Conservation (phyloP, 1,140 invertebrate genomes). For the Halictus rubicundus region DNA sequence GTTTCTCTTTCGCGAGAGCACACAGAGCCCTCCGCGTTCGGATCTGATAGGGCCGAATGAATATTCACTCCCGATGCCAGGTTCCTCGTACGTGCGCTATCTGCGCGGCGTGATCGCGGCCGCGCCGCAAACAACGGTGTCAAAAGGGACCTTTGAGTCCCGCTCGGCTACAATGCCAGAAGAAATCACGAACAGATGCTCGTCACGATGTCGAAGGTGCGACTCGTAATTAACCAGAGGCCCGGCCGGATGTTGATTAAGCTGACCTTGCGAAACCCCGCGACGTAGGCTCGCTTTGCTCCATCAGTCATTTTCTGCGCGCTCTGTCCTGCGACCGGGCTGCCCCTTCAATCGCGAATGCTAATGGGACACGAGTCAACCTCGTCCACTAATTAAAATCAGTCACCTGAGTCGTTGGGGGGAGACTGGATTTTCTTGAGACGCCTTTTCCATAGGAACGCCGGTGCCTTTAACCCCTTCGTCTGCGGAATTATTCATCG, state of each 20-base stretch:
- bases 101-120: slow-evolving; percentile 44
- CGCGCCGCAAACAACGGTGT: slow-evolving; percentile 54
- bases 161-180: slow-evolving; percentile 29
- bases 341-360: slow-evolving; percentile 5
- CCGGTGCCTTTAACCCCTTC: no score
- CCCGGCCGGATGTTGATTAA: slow-evolving; percentile 58
- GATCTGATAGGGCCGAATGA: slow-evolving; percentile 59
- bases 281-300: no score
- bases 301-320: slow-evolving; percentile 5
- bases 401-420: background rate
- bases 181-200: slow-evolving; percentile 56
- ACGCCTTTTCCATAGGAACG: background rate
- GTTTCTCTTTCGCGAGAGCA: slow-evolving; percentile 13
- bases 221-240: slow-evolving; percentile 61
- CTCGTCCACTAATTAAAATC: slow-evolving; percentile 9
- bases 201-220: slow-evolving; percentile 50
- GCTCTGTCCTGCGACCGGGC: background rate
- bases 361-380: background rate
- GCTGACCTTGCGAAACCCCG: slow-evolving; percentile 20
- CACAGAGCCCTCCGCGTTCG: slow-evolving; percentile 21
- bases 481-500: no score
- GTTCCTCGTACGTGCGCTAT: slow-evolving; percentile 59
- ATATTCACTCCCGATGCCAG: slow-evolving; percentile 59
- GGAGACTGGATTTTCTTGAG: background rate
- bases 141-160: slow-evolving; percentile 58